Conservation (phyloP, 2,888 invertebrate genomes). For the Oligia fasciuncula region DNA sequence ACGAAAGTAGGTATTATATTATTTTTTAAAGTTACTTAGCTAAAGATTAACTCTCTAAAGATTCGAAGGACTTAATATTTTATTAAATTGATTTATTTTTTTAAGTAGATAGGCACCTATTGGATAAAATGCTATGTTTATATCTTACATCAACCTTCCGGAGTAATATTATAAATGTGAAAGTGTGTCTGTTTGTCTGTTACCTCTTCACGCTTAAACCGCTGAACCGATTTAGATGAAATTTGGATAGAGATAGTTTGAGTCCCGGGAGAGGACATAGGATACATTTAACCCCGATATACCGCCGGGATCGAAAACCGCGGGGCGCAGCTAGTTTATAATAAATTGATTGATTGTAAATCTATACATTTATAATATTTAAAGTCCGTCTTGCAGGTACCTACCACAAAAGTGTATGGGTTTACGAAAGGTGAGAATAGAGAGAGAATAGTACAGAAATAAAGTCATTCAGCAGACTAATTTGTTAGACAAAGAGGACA, state of each 20-base stretch:
- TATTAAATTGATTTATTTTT: not conserved
- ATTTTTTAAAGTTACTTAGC: not conserved
- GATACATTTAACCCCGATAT: too few relatives aligned
- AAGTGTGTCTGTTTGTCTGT: too few relatives aligned
- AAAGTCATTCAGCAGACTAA: slow-evolving; percentile 24
- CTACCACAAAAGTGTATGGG: not conserved
- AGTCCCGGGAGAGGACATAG: too few relatives aligned
- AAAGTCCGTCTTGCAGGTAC: not conserved
- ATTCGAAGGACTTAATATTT: not conserved
- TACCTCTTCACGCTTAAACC: too few relatives aligned
- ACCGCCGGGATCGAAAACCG: too few relatives aligned
- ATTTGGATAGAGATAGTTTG: too few relatives aligned
- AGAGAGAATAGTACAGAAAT: slow-evolving; percentile 4
- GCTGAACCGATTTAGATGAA: too few relatives aligned
- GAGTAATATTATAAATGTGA: not conserved
- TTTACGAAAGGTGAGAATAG: not conserved
- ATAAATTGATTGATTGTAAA: too few relatives aligned
- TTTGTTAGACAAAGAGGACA: slow-evolving; percentile 33
- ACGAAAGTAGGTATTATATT: not conserved
- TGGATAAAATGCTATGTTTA: not conserved
- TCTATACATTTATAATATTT: not conserved
- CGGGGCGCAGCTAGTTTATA: too few relatives aligned
- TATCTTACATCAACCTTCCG: not conserved
- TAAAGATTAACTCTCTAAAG: not conserved
- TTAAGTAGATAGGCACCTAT: not conserved